phyloP scores from a whole-genome alignment of 2,888 invertebrate species.

The Trachelus troglodyta region DNA sequence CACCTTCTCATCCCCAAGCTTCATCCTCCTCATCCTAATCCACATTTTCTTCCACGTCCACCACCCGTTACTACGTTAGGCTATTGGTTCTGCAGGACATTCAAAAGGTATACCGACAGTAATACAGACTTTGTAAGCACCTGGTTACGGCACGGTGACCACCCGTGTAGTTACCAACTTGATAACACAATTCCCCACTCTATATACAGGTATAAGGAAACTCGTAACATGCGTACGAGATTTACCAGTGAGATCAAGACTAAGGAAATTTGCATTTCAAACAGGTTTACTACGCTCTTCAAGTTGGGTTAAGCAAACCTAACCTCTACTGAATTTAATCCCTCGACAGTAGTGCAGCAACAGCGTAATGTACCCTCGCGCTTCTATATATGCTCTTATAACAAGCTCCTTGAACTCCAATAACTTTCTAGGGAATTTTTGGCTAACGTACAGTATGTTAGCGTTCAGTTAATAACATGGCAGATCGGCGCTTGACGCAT shows the following conservation, averaged over 20 bases:
- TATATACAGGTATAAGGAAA: neutral
- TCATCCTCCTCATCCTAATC: neutral
- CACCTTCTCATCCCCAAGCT: constrained; percentile 15
- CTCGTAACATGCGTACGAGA: neutral
- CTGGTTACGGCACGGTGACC: neutral
- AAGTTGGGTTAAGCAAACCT: neutral
- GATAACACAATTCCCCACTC: neutral
- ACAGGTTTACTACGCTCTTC: neutral
- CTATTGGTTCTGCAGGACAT: neutral
- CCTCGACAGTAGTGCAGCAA: neutral
- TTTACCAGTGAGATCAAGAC: neutral
- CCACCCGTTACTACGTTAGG: neutral
- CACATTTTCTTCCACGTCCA: neutral
- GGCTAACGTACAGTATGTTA: neutral
- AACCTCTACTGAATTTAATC: neutral
- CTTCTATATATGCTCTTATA: neutral
- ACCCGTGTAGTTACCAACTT: neutral
- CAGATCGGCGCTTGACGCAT: neutral
- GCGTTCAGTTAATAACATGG: neutral
- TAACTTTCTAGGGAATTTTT: neutral
- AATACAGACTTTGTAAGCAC: neutral
- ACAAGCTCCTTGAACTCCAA: neutral
- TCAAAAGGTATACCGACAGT: neutral
- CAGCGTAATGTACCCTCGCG: neutral
- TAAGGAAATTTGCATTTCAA: neutral